These are phyloP conservation scores for Dicaeum eximium DNA, from an alignment of 2,113 vertebrate species.

Conservation along the genomic window DNA sequence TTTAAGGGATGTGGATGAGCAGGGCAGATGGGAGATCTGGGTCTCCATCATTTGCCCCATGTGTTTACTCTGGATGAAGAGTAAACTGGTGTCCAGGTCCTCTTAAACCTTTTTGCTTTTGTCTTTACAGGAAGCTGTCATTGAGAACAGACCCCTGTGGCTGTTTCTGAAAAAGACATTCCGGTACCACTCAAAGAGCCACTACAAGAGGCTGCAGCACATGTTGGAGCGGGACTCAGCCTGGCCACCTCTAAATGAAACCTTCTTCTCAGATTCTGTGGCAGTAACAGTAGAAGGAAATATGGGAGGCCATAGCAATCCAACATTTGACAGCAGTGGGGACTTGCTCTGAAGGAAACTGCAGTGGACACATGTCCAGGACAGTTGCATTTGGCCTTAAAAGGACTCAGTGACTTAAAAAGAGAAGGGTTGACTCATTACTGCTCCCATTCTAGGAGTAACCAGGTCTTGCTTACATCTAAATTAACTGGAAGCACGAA, in stretches of 20 bases:
- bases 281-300: neutral
- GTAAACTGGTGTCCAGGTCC: neutral
- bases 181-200: conserved; percentile 64
- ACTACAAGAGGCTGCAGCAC: conserved; percentile 67
- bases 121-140: conserved; percentile 67
- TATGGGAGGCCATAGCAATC: conserved; percentile 67
- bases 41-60: neutral
- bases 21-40: neutral
- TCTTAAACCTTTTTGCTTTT: neutral
- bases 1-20: neutral
- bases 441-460: neutral
- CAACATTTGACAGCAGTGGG: conserved; percentile 69
- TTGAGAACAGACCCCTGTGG: conserved; percentile 76
- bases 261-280: conserved; percentile 26
- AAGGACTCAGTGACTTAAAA: neutral
- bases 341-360: conserved; percentile 28
- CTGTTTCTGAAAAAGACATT: conserved; percentile 63
- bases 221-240: conserved; percentile 53
- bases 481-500: neutral
- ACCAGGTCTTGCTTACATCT: neutral
- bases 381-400: neutral
- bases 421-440: neutral
- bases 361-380: neutral
- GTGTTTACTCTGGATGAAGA: neutral
- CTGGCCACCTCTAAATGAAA: conserved; percentile 74